Percentiles rank a stretch among this genome's conserved stretches.
Evolutionary conservation across 2,888 invertebrate species (phyloP).

Genomic region (Microctonus brassicae): DNA sequence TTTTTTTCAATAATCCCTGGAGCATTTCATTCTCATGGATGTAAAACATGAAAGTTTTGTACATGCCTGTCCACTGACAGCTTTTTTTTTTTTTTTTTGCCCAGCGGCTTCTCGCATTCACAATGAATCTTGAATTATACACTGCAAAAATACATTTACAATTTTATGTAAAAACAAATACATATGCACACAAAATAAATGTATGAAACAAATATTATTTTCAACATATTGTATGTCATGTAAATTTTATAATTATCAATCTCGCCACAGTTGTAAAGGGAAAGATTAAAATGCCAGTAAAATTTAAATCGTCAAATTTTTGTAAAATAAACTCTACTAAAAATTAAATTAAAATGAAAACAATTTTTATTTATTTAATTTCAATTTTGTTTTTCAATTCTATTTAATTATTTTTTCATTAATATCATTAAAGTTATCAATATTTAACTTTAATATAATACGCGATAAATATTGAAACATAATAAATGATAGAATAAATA

Average conservation of each 20-base stretch:
- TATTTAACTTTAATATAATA: too few species aligned
- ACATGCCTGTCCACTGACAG: neutral
- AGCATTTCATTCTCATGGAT: neutral
- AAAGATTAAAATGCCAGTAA: constrained; percentile 6
- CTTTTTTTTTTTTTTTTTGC: constrained; percentile 14
- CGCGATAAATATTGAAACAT: too few species aligned
- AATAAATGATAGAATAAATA: too few species aligned
- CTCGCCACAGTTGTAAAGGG: neutral
- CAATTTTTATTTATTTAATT: neutral
- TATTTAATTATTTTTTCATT: neutral
- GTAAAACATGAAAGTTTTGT: neutral
- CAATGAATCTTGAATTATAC: constrained; percentile 9
- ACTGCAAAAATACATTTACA: neutral
- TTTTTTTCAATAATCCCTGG: constrained; percentile 1
- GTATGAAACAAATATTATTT: constrained; percentile 10
- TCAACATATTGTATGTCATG: neutral
- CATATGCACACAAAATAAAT: neutral
- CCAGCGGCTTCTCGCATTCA: constrained; percentile 11
- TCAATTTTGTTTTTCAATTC: neutral
- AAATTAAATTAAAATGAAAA: too few species aligned
- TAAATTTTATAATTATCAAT: neutral
- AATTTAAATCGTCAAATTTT: too few species aligned
- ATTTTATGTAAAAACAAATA: too few species aligned
- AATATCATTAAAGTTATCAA: neutral
- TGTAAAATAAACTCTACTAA: too few species aligned